These are phyloP conservation scores for Pseudorasbora parva DNA, from an alignment of 2,113 vertebrate species.

Conservation along the genomic window DNA sequence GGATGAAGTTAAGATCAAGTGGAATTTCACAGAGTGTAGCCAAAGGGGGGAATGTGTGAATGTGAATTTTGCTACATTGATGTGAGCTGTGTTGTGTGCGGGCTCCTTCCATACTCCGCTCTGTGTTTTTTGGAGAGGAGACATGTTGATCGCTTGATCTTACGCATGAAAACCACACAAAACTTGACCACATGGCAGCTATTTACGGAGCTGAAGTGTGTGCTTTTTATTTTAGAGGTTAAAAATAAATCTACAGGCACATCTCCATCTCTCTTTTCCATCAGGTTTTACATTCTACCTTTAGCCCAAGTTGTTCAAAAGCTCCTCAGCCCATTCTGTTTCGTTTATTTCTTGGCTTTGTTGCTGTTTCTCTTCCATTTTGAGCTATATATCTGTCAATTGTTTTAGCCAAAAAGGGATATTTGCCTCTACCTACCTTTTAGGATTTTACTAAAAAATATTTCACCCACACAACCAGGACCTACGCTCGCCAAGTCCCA, in stretches of 20 bases:
- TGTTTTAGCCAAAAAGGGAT: not conserved
- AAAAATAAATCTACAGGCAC: constrained; percentile 16
- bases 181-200: constrained; percentile 37
- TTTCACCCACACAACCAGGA: not conserved
- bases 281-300: constrained; percentile 11
- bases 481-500: too few relatives aligned
- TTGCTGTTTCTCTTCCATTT: not conserved
- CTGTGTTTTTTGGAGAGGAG: constrained; percentile 50
- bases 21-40: not conserved
- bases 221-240: constrained; percentile 49
- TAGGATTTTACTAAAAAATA: not conserved
- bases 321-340: constrained; percentile 36
- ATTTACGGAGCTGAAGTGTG: constrained; percentile 40
- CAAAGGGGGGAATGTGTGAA: constrained; percentile 18
- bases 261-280: not conserved
- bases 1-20: constrained; percentile 25
- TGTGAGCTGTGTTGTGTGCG: constrained; percentile 1
- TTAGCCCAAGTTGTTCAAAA: constrained; percentile 9
- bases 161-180: constrained; percentile 25
- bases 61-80: constrained; percentile 9
- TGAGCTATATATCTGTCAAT: not conserved
- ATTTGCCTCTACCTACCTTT: not conserved
- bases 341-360: constrained; percentile 1
- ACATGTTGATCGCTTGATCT: constrained; percentile 25
- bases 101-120: constrained; percentile 3